Base-by-base conservation (phyloP, 2,113 vertebrate species). In the Dascyllus trimaculatus region DNA sequence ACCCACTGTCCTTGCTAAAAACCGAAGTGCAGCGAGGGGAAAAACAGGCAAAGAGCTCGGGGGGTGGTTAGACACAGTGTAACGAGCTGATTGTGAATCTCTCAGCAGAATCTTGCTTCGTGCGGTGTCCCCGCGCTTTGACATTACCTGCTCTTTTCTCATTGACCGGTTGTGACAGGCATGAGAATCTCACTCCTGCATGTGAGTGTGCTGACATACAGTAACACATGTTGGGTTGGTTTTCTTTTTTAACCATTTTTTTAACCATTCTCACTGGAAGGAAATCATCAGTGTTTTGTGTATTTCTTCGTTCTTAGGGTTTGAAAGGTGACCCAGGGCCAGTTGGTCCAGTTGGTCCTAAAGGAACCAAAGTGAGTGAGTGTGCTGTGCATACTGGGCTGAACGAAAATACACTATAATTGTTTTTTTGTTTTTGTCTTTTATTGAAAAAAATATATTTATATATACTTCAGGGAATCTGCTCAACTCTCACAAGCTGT, bases 301-400 rank as follows among this genome's bases (percentile, higher is more conserved):
- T 85, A 74, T 67, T 67, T 21, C 59, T 25, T 69, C 93, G 52
- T 93, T 64, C 69, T 56, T 81, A 97, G 98, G 97, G 96, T 91
- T 88, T 95, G 48, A 88, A 84, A 81, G 97, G 97, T 85, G 96
- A 96, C 89, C 84, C 88, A 78, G 97, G 96, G 72, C 88, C 85
- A 90, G 86, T 64, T 80, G 97, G 96, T 88, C 82, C 81, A 58
- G 56, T 81, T 73, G 88, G 97, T 80, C 91, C 89, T 1, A 97
- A 95, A 94, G 97, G 97, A 95, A 95, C 95, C 91, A 96, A 98
- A 96, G 97, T 98, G 95, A 90, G 92, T 91, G 26, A 63, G 66
- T 69, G 43, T 78, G 54, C 22, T 13, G 11, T 45, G 46, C 51
- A 49, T 51, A 68, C 19, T 10, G 49, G 71, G 38, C 43, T 62